Evolutionary conservation across 2,888 invertebrate species (phyloP), one percentile per base, ranked within the genome.

Genomic region (Mellilla xanthometata): DNA sequence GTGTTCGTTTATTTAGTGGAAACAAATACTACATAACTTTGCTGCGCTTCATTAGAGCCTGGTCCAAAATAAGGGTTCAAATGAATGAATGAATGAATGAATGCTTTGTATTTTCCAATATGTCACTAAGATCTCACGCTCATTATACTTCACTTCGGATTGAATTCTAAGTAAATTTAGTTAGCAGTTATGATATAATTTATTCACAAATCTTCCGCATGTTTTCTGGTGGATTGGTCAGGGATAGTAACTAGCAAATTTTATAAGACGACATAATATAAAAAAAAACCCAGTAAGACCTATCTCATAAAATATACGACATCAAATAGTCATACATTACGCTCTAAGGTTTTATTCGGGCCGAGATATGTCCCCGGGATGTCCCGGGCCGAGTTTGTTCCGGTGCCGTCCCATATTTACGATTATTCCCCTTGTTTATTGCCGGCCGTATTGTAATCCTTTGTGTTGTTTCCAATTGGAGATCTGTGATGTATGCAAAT

Each of bases 401-500:
- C 43, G 39, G 38, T 41, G 26, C 19, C 15, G 39, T 35, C 38
- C 30, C 45, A 42, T 57, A 54, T 57, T 54, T 57, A 57, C 52
- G 57, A 51, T 57, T 54, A 57, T 54, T 40, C 34, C 38, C 26
- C 11, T 41, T 47, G 54, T 52, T 57, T 57, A 57, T 54, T 38
- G 48, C 52, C 29, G 6, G 23, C 23, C 36, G 38, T 46, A 46
- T 42, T 46, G 54, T 54, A 48, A 54, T 52, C 52, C 54, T 52
- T 55, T 49, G 39, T 49, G 38, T 39, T 31, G 31, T 8, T 15
- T 33, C 28, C 34, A 32, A 43, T 36, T 34, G 31, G 39, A 27
- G 34, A 23, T 39, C 29, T 35, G 24, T 33, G 34, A 32, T 31
- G 35, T 40, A 22, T 35, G 30, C 15, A 23, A 29, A 28, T 33